phyloP scores from a whole-genome alignment of 2,113 vertebrate species.

The Neotoma lepida region DNA sequence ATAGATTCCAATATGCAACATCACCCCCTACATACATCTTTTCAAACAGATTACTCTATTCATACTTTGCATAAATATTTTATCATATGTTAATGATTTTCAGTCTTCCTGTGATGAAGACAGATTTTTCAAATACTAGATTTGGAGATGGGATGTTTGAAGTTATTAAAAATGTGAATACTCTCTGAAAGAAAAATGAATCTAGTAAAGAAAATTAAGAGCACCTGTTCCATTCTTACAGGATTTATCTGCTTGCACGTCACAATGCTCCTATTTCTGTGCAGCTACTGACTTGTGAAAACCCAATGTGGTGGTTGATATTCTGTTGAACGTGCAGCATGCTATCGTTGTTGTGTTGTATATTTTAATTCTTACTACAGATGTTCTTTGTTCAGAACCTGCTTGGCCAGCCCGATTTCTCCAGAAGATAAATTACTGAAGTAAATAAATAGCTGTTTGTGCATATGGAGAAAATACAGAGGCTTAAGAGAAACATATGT shows the following conservation, averaged over 20 bases:
- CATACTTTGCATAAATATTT: neutral
- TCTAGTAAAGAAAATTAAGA: neutral
- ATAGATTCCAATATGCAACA: neutral
- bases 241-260: neutral
- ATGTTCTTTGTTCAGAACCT: neutral
- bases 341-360: neutral
- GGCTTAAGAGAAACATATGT: neutral
- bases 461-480: neutral
- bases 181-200: slow-evolving; percentile 18
- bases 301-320: neutral
- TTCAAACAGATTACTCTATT: slow-evolving; percentile 1
- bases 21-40: neutral
- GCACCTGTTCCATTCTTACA: neutral
- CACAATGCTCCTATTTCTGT: neutral
- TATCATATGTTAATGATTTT: neutral
- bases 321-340: neutral
- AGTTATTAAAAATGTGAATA: neutral
- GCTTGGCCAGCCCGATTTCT: neutral
- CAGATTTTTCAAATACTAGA: neutral
- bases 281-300: neutral
- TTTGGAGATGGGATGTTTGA: neutral
- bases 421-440: neutral
- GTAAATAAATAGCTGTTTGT: neutral
- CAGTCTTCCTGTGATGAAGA: neutral
- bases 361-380: slow-evolving; percentile 26